phyloP scores from a whole-genome alignment of 2,113 vertebrate genomes.

The Labrus mixtus region DNA sequence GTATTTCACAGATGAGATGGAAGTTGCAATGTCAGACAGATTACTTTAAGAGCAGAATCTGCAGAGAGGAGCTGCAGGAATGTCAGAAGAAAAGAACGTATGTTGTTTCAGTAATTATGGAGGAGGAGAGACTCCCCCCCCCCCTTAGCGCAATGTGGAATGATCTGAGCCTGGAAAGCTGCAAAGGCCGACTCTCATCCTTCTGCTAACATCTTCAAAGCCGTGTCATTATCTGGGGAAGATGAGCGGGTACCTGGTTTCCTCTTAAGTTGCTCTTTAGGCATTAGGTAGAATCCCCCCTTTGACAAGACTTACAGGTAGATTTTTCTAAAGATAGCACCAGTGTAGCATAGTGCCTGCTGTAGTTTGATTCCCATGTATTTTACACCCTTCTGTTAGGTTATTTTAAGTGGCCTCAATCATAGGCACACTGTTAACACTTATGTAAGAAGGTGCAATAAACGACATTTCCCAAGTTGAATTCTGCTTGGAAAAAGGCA shows the following conservation, averaged over 20 bases:
- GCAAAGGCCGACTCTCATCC: constrained; percentile 44
- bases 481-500: not conserved
- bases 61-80: constrained; percentile 36
- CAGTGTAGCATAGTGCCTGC: constrained; percentile 32
- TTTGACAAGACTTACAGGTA: constrained; percentile 47
- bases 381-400: constrained; percentile 9
- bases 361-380: constrained; percentile 20
- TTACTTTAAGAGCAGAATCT: constrained; percentile 59
- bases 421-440: constrained; percentile 3
- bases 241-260: constrained; percentile 44
- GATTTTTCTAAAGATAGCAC: constrained; percentile 45
- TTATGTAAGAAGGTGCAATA: not conserved
- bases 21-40: constrained; percentile 74
- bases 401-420: constrained; percentile 45
- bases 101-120: constrained; percentile 75
- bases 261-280: constrained; percentile 44
- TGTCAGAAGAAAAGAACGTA: constrained; percentile 54
- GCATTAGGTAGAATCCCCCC: constrained; percentile 10
- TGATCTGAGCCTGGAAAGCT: constrained; percentile 65
- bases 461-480: not conserved
- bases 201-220: constrained; percentile 65
- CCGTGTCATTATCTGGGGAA: constrained; percentile 54
- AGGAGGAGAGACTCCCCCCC: constrained; percentile 55
- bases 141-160: constrained; percentile 26
- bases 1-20: constrained; percentile 61